phyloP scores from a whole-genome alignment of 2,113 vertebrate species.

The Cinclus cinclus region DNA sequence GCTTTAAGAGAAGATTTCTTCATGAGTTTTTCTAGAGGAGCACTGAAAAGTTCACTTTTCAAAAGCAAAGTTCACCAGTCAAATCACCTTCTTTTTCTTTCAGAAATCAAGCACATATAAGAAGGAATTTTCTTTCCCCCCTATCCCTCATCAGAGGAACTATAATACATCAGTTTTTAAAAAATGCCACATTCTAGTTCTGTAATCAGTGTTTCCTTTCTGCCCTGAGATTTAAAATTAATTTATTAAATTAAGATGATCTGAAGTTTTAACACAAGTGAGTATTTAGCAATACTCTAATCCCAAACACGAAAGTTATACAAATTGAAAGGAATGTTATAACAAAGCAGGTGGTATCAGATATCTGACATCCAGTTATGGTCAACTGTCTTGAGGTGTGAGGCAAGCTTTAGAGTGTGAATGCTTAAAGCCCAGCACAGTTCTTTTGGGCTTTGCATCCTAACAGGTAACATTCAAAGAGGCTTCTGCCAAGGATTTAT shows the following conservation, averaged over 20 bases:
- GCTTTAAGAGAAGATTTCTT: neutral
- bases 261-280: neutral
- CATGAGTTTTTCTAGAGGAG: neutral
- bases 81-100: neutral
- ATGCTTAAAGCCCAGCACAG: neutral
- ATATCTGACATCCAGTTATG: neutral
- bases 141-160: neutral
- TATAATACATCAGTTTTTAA: neutral
- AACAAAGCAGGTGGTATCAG: neutral
- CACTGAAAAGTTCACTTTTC: neutral
- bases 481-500: neutral
- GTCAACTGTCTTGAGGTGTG: neutral
- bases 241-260: neutral
- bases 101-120: neutral
- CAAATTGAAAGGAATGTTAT: neutral
- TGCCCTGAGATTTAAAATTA: neutral
- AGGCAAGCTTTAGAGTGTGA: neutral
- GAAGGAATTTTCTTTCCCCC: neutral
- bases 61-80: neutral
- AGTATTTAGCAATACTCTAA: neutral
- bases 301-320: neutral
- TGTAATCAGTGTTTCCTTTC: neutral
- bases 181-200: neutral
- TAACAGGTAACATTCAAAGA: neutral
- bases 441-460: neutral